Conservation (phyloP, 2,888 invertebrate species). For the Sepiola atlantica region DNA sequence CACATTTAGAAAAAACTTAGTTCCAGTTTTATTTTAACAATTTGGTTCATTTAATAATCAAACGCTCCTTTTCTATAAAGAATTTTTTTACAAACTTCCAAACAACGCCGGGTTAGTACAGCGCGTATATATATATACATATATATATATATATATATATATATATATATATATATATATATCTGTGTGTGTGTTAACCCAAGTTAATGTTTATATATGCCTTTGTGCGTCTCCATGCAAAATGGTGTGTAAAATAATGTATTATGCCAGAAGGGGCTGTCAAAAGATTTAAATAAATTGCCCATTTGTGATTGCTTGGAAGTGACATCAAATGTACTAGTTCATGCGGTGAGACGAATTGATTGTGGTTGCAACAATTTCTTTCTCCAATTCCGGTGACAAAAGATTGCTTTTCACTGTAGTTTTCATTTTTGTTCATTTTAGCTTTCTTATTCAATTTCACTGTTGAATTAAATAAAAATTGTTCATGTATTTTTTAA, state of each 20-base stretch:
- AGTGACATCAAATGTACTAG: not conserved
- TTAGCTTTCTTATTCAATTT: not conserved
- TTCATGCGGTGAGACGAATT: not conserved
- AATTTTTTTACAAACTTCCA: too few relatives aligned
- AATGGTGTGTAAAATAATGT: not conserved
- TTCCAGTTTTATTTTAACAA: too few relatives aligned
- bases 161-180: not conserved
- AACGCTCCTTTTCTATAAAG: too few relatives aligned
- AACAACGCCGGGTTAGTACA: too few relatives aligned
- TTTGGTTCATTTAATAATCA: too few relatives aligned
- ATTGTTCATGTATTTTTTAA: not conserved
- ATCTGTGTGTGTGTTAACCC: not conserved
- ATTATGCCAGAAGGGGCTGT: conserved; percentile 12
- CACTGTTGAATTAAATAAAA: not conserved
- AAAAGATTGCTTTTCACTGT: not conserved
- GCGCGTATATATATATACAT: not conserved
- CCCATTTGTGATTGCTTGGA: conserved; percentile 3
- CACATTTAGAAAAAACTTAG: too few relatives aligned
- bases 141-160: not conserved
- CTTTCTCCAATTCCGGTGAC: not conserved
- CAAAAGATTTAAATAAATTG: conserved; percentile 1
- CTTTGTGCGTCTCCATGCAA: not conserved
- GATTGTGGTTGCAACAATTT: not conserved
- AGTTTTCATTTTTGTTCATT: not conserved
- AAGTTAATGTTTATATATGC: not conserved